Evolutionary conservation across 64 coral and sea anemone species (phyloP), one percentile per base, ranked within the genome.

Genomic region (Porites lutea): DNA sequence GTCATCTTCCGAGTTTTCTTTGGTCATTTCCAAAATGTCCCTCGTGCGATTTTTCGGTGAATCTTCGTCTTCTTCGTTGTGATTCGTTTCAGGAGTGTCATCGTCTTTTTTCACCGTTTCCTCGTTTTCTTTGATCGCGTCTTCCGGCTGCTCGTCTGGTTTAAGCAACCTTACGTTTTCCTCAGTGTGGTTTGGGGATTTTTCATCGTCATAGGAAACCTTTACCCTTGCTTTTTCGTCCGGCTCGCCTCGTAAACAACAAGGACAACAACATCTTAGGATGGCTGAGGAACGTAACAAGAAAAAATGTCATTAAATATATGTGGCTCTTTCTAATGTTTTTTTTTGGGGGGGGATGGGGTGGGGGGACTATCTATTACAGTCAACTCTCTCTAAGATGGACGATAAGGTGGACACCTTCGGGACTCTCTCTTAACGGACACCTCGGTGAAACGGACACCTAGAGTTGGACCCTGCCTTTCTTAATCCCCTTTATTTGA

Each of bases 211-310:
- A 48, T 84, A 84, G 4, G 63, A 45, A 15, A 84, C 81, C 48
- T 84, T 69, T 9, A 84, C 81, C 1, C 81, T 61, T 12, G 54
- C 15, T 48, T 84, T 84, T 49, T 84, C 81, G 4, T 84, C 81
- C 16, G 62, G 81, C 69, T 84, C 81, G 1, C 62, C 81, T 6
- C 81, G 81, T 48, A 84, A 52, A 84, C 81, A 84, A 15, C 81
- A 84, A 16, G 81, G 81, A 65, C 81, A 68, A 19, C 81, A 84
- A 48, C 81, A 69, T 44, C 81, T 84, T 23, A 50, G 11, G 52
- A 65, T 48, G 61, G 81, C 81, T 84, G 45, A 68, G 19, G 23
- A 83, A 52, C 48, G 50, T 64, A 50, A 68, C 8, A 65, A 84
- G 21, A 13, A 12, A 57, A 9, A 7, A 57, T 12, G 12, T 57